These are phyloP conservation scores for Polypedilum pembai DNA, from an alignment of 1,140 invertebrate species.

Conservation along the genomic window DNA sequence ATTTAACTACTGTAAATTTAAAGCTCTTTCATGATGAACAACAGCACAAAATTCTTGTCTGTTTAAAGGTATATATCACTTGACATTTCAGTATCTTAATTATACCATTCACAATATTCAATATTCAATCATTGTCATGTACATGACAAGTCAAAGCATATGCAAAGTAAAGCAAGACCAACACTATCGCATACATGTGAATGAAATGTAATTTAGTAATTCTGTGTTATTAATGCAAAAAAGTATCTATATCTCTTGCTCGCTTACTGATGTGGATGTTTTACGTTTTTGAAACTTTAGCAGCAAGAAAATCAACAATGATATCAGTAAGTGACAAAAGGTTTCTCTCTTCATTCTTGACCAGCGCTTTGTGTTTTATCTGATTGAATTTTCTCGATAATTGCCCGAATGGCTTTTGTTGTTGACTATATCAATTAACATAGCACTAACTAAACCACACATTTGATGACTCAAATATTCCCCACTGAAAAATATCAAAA, in stretches of 20 bases:
- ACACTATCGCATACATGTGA: background rate
- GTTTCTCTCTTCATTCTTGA: background rate
- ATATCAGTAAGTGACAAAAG: background rate
- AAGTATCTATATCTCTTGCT: background rate
- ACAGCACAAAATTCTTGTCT: no score
- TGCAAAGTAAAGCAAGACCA: background rate
- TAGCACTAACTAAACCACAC: background rate
- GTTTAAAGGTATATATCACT: background rate
- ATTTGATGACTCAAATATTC: background rate
- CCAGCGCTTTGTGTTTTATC: background rate
- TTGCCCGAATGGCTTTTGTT: background rate
- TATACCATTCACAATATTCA: constrained; percentile 18
- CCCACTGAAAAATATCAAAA: background rate
- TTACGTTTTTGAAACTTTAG: background rate
- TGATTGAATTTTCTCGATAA: constrained; percentile 6
- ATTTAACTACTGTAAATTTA: no score
- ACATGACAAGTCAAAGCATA: background rate
- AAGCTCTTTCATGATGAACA: no score
- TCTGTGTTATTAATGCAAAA: background rate
- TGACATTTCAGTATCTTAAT: constrained; percentile 13
- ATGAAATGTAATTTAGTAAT: background rate
- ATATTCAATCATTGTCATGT: constrained; percentile 18
- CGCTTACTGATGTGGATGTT: background rate
- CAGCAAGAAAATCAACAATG: background rate
- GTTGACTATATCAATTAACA: background rate